phyloP scores from a whole-genome alignment of 1,140 invertebrate genomes.

The Tyrophagus putrescentiae region DNA sequence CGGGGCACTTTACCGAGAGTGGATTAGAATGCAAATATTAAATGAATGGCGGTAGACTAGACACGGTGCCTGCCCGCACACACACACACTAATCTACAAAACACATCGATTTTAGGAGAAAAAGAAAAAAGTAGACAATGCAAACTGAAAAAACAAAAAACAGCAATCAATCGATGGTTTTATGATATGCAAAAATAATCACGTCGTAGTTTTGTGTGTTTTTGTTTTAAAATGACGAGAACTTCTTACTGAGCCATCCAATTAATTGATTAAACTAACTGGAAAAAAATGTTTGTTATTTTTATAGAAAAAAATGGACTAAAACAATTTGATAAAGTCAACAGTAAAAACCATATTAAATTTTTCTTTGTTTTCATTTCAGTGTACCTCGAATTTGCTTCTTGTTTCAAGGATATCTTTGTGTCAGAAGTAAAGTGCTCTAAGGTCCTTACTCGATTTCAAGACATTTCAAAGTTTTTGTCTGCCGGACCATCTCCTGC shows the following conservation, averaged over 20 bases:
- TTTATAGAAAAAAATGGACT: neutral
- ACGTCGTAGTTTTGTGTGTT: neutral
- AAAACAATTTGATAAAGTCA: neutral
- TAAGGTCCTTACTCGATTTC: neutral
- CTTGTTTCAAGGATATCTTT: slow-evolving; percentile 26
- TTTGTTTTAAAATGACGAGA: neutral
- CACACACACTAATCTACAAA: no score
- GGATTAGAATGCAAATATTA: no score
- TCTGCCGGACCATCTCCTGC: slow-evolving; percentile 15
- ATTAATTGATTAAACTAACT: no score
- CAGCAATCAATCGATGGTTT: no score
- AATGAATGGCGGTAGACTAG: no score
- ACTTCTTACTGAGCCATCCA: neutral
- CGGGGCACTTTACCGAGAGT: no score
- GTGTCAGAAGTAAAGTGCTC: slow-evolving; percentile 23
- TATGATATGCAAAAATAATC: no score
- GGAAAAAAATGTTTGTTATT: neutral
- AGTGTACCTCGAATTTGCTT: slow-evolving; percentile 24
- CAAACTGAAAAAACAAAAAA: no score
- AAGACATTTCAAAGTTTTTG: slow-evolving; percentile 18
- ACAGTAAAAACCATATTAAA: no score
- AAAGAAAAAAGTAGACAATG: no score
- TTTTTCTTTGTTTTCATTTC: neutral
- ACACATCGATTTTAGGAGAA: no score
- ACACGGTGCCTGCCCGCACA: no score